Base-by-base conservation (phyloP, 2,113 vertebrate species). In the Chloropsis hardwickii region DNA sequence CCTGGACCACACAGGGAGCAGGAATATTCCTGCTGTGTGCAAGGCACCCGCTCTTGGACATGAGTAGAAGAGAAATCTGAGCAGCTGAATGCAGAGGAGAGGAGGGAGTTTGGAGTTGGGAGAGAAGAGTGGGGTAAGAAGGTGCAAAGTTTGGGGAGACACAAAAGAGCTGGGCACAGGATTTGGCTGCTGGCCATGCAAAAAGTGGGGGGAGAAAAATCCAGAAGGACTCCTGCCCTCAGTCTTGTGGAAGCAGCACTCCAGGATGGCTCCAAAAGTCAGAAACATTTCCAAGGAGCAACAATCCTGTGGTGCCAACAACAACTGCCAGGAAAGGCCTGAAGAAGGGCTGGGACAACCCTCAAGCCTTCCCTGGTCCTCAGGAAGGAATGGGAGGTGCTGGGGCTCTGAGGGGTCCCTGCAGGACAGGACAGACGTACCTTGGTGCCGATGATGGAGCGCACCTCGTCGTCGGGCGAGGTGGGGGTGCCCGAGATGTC, bases 401-500 rank as follows among this genome's bases (percentile, higher is more conserved):
- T 16, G 70, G 50, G 70, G 82, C 70, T 40, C 50, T 5, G 42
- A 8, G 42, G 44, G 25, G 56, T 11, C 11, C 28, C 61, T 19
- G 21, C 54, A 25, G 69, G 3, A 1, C 81, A 14, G 0, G 2
- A 5, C 62, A 24, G 0, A 14, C 93, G 62, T 98, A 99, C 99
- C 99, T 99, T 99, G 95, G 98, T 99, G 94, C 99, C 99, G 11
- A 99, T 99, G 97, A 99, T 99, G 12, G 99, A 98, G 78, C 99
- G 98, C 53, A 99, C 99, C 98, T 99, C 99, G 35, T 99, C 99
- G 7, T 99, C 99, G 0, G 99, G 99, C 2, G 99, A 99, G 0
- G 99, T 99, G 67, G 99, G 99, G 4, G 99, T 99, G 60, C 99
- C 99, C 2, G 99, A 99, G 89, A 99, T 99, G 92, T 99, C 99